Percentiles rank a stretch among this genome's conserved stretches.
phyloP scores from a whole-genome alignment of 1,140 invertebrate species.

The Brachionus koreanus region DNA sequence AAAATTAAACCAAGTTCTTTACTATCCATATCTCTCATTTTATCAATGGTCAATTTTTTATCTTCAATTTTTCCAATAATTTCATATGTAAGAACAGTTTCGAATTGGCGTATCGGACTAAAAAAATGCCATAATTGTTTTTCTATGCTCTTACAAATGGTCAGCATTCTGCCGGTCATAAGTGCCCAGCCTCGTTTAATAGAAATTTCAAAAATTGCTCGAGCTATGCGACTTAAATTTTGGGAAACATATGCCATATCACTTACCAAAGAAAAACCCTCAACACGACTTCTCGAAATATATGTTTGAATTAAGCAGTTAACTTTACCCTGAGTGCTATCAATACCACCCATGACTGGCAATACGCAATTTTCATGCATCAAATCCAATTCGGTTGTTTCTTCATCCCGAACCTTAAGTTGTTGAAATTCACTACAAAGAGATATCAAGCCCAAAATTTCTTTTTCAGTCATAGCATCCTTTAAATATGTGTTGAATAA shows the following conservation, averaged over 20 bases:
- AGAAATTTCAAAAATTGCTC: conserved; percentile 90
- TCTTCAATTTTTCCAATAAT: conserved; percentile 77
- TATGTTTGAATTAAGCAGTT: conserved; percentile 92
- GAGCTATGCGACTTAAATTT: conserved; percentile 81
- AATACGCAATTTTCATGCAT: conserved; percentile 72
- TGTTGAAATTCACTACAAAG: conserved; percentile 90
- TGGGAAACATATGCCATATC: conserved; percentile 89
- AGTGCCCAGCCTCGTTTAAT: conserved; percentile 81
- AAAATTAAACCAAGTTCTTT: conserved; percentile 78
- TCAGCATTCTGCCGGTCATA: conserved; percentile 73
- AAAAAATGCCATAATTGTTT: conserved; percentile 75
- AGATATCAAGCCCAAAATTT: conserved; percentile 82
- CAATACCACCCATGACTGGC: conserved; percentile 71
- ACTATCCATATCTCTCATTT: conserved; percentile 76
- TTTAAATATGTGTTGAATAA: conserved; percentile 64
- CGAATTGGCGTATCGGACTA: conserved; percentile 80
- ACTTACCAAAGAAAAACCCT: conserved; percentile 82
- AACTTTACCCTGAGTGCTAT: conserved; percentile 90
- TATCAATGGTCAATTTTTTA: conserved; percentile 69
- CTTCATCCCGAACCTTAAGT: conserved; percentile 90
- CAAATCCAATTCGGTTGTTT: conserved; percentile 80
- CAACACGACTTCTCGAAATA: conserved; percentile 72
- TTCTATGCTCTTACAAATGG: conserved; percentile 78
- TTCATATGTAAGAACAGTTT: conserved; percentile 67
- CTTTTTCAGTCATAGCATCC: conserved; percentile 73